Evolutionary conservation across 2,797 vertebrate species (phyloP), one percentile per base, ranked within the genome.

Genomic region (Chrosomus eos): DNA sequence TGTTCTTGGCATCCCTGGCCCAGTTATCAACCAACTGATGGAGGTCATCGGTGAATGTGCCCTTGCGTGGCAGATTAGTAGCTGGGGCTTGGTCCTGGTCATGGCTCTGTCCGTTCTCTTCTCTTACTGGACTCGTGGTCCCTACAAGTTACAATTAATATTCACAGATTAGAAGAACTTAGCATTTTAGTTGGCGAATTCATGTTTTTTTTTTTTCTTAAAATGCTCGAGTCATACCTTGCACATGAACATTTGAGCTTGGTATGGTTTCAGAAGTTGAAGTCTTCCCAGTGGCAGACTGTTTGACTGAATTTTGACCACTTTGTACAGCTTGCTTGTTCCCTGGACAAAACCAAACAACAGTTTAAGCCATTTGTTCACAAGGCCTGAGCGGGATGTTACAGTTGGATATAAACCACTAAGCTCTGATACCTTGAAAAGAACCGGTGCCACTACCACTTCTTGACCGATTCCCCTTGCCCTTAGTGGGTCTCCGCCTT

Each of bases 1-100:
- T 95, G 91, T 90, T 98, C 93, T 97, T 98, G 92, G 97, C 97
- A 3, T 99, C 98, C 83, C 97, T 96, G 89, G 98, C 97, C 96
- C 97, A 99, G 90, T 98, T 99, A 89, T 99, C 98, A 72, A 99
- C 98, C 91, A 99, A 92, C 88, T 97, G 96, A 92, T 99, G 98
- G 83, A 98, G 93, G 91, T 99, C 97, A 0, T 99, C 97, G 0
- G 98, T 99, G 91, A 99, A 99, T 31, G 96, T 99, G 88, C 97
- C 97, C 81, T 97, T 99, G 85, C 95, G 94, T 92, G 96, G 97
- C 88, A 93, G 94, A 55, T 84, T 87, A 36, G 88, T 72, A 26
- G 91, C 88, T 0, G 96, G 92, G 18, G 94, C 90, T 4, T 95
- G 94, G 91, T 94, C 95, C 91, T 91, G 97, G 89, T 93, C 94